Evolutionary conservation across 2,113 vertebrate species (phyloP).

Genomic region (Euleptes europaea): DNA sequence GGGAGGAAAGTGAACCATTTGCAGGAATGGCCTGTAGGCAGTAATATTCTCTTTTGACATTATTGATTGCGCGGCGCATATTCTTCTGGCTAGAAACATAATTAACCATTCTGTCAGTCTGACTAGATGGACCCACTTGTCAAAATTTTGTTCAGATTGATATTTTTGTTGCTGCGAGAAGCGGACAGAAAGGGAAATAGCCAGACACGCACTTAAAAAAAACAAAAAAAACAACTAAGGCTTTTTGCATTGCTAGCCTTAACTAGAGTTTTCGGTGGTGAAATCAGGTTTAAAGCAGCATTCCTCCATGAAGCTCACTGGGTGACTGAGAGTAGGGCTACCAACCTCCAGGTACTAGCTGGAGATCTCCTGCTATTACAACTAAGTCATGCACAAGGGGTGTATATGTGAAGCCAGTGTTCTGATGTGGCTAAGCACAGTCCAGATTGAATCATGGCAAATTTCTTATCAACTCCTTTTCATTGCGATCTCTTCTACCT

Average conservation of each 20-base stretch:
- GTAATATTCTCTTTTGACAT: slow-evolving; percentile 43
- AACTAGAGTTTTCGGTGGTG: background rate
- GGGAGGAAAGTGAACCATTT: background rate
- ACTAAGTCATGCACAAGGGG: too few species aligned
- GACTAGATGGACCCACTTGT: slow-evolving; percentile 31
- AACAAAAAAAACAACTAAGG: background rate
- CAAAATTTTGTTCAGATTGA: slow-evolving; percentile 44
- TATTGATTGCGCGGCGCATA: slow-evolving; percentile 44
- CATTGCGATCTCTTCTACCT: background rate
- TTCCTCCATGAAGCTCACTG: too few species aligned
- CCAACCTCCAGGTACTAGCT: too few species aligned
- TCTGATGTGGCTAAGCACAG: background rate
- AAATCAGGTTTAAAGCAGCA: too few species aligned
- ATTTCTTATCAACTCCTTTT: background rate
- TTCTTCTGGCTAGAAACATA: slow-evolving; percentile 47
- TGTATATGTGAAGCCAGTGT: background rate
- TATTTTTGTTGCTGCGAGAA: slow-evolving; percentile 40
- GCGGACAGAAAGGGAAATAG: background rate
- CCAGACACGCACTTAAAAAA: background rate
- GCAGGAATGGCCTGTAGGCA: background rate
- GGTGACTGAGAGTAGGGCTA: too few species aligned
- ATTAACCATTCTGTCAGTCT: slow-evolving; percentile 54
- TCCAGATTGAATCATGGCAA: background rate
- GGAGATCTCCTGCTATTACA: too few species aligned
- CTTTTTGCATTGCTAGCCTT: background rate